Conservation (phyloP, 1,140 invertebrate species). For the Reticulitermes speratus region DNA sequence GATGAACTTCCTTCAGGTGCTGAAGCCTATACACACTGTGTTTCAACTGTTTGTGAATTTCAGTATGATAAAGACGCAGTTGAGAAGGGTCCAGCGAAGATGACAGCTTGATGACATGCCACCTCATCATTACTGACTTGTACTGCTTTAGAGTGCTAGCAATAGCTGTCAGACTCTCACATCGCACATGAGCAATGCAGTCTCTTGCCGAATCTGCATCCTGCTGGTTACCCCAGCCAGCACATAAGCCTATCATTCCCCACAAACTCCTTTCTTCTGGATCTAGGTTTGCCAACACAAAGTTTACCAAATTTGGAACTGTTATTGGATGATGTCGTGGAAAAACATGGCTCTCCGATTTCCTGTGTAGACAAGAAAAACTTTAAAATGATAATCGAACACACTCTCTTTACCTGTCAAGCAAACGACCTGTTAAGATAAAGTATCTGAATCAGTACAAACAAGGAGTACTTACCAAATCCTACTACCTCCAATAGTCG, state of each 20-base stretch:
- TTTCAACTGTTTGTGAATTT: slow-evolving; percentile 38
- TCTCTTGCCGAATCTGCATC: slow-evolving; percentile 42
- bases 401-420: too few species aligned
- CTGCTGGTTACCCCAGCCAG: slow-evolving; percentile 36
- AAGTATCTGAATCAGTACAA: too few species aligned
- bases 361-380: slow-evolving; percentile 53
- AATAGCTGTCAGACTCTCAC: slow-evolving; percentile 46
- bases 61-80: slow-evolving; percentile 34
- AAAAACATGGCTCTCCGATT: slow-evolving; percentile 71
- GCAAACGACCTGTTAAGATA: too few species aligned
- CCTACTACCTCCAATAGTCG: too few species aligned
- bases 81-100: slow-evolving; percentile 39
- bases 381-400: background rate
- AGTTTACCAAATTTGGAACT: slow-evolving; percentile 66
- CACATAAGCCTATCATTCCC: slow-evolving; percentile 49
- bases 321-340: slow-evolving; percentile 62
- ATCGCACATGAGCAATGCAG: slow-evolving; percentile 46
- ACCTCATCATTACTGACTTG: background rate
- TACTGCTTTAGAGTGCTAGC: slow-evolving; percentile 43
- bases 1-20: slow-evolving; percentile 46
- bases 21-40: slow-evolving; percentile 44
- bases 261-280: slow-evolving; percentile 45
- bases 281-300: slow-evolving; percentile 67
- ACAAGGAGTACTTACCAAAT: too few species aligned
- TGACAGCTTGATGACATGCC: background rate